Conservation (phyloP, 2,113 vertebrate genomes). For the Nesogale talazaci region DNA sequence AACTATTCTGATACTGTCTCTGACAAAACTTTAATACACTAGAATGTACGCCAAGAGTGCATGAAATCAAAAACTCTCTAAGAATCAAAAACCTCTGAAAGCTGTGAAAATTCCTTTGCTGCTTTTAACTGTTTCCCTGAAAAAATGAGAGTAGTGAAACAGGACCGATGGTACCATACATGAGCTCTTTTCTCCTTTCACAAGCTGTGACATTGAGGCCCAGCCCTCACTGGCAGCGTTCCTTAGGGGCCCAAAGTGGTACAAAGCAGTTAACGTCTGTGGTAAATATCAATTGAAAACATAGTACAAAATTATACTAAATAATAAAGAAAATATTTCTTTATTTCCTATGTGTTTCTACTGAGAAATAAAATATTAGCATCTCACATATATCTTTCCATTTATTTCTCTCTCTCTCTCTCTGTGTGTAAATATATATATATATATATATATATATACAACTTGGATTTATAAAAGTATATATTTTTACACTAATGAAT, state of each 20-base stretch:
- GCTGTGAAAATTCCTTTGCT: neutral
- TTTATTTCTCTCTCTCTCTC: too few species aligned
- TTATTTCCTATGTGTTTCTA: neutral
- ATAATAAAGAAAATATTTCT: neutral
- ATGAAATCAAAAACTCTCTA: neutral
- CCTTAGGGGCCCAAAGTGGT: neutral
- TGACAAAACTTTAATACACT: slow-evolving; percentile 31
- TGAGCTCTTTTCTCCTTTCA: neutral
- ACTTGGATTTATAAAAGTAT: neutral
- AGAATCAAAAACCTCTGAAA: slow-evolving; percentile 5
- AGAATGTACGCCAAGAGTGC: neutral
- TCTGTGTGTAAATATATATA: too few species aligned
- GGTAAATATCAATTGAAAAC: neutral
- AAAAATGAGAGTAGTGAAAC: neutral
- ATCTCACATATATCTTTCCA: neutral
- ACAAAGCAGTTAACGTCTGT: neutral
- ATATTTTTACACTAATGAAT: neutral
- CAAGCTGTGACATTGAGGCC: neutral
- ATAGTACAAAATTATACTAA: neutral
- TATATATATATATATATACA: neutral
- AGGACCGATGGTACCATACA: neutral
- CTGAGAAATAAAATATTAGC: neutral
- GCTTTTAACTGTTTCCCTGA: neutral
- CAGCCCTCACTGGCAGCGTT: neutral
- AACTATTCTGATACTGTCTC: slow-evolving; percentile 9